Conservation (phyloP, 1,140 invertebrate genomes). For the Helicoverpa armigera region DNA sequence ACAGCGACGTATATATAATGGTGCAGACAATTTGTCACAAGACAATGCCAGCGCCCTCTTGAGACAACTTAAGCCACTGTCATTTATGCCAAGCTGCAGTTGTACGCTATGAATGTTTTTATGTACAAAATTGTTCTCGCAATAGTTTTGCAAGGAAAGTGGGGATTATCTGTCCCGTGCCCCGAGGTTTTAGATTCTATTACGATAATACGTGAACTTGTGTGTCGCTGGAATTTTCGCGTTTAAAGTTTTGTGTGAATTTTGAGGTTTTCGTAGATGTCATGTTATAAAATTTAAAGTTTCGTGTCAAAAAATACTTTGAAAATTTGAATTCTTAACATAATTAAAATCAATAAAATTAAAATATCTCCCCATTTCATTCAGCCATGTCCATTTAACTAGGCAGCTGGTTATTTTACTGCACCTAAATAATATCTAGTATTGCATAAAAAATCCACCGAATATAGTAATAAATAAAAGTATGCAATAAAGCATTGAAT, state of each 20-base stretch:
- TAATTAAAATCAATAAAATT: too few species aligned
- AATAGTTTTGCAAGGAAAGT: neutral
- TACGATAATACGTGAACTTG: neutral
- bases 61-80: constrained; percentile 43
- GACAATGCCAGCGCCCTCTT: constrained; percentile 23
- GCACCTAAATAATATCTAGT: too few species aligned
- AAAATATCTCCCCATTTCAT: too few species aligned
- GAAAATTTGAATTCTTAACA: too few species aligned
- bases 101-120: neutral
- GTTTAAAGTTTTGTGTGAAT: neutral
- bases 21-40: constrained; percentile 43
- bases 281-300: too few species aligned
- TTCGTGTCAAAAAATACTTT: too few species aligned
- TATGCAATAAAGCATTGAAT: too few species aligned
- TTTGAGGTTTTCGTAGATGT: too few species aligned
- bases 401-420: too few species aligned
- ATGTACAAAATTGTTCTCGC: neutral
- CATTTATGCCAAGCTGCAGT: constrained; percentile 38
- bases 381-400: too few species aligned
- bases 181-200: neutral
- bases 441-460: too few species aligned
- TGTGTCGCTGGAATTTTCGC: neutral
- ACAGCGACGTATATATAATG: constrained; percentile 23
- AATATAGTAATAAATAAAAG: too few species aligned
- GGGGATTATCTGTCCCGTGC: neutral